Evolutionary conservation across 2,888 invertebrate species (phyloP).

Genomic region (Idaea aversata): DNA sequence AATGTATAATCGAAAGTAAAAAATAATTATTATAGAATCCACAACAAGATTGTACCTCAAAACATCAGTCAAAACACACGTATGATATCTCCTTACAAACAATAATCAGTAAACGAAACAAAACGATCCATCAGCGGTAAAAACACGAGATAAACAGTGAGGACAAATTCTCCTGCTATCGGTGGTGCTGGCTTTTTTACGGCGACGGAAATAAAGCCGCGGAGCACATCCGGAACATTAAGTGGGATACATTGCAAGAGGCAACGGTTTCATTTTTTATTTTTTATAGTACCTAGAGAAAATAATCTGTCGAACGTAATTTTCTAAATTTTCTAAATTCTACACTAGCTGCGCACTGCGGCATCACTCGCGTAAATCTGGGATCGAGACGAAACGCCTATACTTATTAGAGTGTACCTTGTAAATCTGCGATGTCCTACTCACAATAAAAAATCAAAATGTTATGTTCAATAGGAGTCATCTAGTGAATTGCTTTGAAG

Average conservation of each 20-base stretch:
- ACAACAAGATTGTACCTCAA: constrained; percentile 9
- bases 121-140: constrained; percentile 11
- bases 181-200: constrained; percentile 52
- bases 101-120: constrained; percentile 5
- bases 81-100: neutral
- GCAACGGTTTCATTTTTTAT: constrained; percentile 10
- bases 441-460: too few relatives aligned
- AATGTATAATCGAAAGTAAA: too few relatives aligned
- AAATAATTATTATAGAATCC: constrained; percentile 9
- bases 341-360: too few relatives aligned
- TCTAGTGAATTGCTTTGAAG: too few relatives aligned
- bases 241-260: constrained; percentile 27
- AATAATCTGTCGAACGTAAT: neutral
- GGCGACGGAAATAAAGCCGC: constrained; percentile 61
- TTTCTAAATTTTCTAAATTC: too few relatives aligned
- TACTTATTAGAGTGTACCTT: neutral
- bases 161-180: constrained; percentile 46
- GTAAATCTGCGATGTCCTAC: neutral
- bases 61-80: constrained; percentile 8
- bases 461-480: too few relatives aligned
- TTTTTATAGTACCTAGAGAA: neutral
- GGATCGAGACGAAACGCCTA: neutral
- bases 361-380: neutral
- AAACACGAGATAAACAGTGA: constrained; percentile 21
- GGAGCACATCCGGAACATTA: constrained; percentile 44